Evolutionary conservation across 2,797 vertebrate genomes (phyloP).

Genomic region (Pangasius macronema): DNA sequence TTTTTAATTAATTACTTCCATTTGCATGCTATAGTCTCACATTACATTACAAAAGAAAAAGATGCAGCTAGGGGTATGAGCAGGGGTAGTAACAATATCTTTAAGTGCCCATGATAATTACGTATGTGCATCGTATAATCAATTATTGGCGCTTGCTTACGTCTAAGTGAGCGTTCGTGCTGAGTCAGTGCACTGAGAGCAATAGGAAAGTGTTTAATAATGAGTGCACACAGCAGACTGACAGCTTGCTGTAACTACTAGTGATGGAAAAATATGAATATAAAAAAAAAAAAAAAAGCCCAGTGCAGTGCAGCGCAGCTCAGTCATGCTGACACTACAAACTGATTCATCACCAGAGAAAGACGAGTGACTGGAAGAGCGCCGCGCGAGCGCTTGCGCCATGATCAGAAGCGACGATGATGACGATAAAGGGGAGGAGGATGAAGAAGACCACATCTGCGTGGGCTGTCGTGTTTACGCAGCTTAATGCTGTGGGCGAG

Average conservation of each 20-base stretch:
- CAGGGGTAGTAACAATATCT: neutral
- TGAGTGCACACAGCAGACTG: neutral
- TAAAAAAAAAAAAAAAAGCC: neutral
- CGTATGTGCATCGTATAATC: neutral
- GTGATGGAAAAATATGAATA: conserved; percentile 1
- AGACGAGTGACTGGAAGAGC: conserved; percentile 9
- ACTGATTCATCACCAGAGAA: conserved; percentile 20
- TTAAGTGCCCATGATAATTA: neutral
- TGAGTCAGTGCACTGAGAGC: neutral
- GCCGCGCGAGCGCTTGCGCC: neutral
- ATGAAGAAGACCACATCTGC: conserved; percentile 28
- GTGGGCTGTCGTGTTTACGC: conserved; percentile 27
- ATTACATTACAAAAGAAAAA: neutral
- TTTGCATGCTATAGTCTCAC: neutral
- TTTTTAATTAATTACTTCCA: neutral
- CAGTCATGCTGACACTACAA: conserved; percentile 6
- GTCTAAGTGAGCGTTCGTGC: neutral
- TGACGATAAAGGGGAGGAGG: conserved; percentile 11
- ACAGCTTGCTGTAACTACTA: neutral
- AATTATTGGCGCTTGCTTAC: neutral
- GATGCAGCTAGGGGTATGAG: accelerated
- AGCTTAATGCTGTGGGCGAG: neutral
- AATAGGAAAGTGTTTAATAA: conserved; percentile 19
- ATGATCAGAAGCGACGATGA: conserved; percentile 12
- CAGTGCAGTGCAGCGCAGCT: neutral